A percentile compares a stretch with the other conserved stretches of the same genome.
phyloP scores from a whole-genome alignment of 1,140 invertebrate genomes.

The Neuroterus valhalla region DNA sequence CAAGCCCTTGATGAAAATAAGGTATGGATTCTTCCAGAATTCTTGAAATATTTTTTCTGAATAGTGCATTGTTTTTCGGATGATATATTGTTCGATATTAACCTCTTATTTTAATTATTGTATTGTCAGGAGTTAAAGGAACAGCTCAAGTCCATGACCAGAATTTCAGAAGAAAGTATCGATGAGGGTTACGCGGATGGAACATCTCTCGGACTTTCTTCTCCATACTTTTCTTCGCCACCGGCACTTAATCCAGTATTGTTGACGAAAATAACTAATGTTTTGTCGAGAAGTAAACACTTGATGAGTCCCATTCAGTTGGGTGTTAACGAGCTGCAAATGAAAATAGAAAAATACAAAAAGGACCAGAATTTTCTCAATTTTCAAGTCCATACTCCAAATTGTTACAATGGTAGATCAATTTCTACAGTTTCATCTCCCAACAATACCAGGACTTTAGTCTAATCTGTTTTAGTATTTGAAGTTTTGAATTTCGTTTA shows the following conservation, averaged over 20 bases:
- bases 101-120: conserved; percentile 19
- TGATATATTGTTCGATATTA: no score
- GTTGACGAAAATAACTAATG: conserved; percentile 55
- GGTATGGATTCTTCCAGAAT: conserved; percentile 41
- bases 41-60: not conserved
- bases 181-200: conserved; percentile 66
- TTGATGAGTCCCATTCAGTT: conserved; percentile 61
- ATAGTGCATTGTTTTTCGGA: no score
- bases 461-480: not conserved
- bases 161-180: conserved; percentile 59
- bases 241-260: conserved; percentile 60
- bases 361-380: conserved; percentile 39
- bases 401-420: conserved; percentile 40
- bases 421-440: conserved; percentile 5
- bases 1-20: conserved; percentile 56
- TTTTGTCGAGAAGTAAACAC: conserved; percentile 60
- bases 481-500: no score
- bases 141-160: conserved; percentile 49
- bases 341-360: conserved; percentile 55
- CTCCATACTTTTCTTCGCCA: conserved; percentile 57
- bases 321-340: conserved; percentile 58
- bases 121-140: conserved; percentile 55
- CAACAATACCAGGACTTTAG: conserved; percentile 4
- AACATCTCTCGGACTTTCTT: conserved; percentile 37
- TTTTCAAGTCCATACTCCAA: conserved; percentile 38